Percentiles rank a stretch among this genome's conserved stretches.
Conservation (phyloP, 1,140 invertebrate species). For the Asbolus verrucosus region DNA sequence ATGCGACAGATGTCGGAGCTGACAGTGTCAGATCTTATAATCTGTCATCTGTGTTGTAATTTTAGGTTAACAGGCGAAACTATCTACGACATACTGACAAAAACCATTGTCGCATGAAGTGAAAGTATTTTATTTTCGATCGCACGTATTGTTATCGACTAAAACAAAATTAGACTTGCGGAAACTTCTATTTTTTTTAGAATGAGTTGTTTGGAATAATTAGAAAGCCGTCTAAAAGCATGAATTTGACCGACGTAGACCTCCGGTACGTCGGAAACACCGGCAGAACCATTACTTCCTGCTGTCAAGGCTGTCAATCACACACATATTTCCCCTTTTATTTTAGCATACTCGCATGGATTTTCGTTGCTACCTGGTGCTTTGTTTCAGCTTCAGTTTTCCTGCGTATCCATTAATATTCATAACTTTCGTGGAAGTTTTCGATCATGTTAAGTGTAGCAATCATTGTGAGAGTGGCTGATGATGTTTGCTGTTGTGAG, state of each 20-base stretch:
- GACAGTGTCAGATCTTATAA: no score
- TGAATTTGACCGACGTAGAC: no score
- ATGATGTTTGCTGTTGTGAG: not conserved
- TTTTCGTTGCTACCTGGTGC: constrained; percentile 6
- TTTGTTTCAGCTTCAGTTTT: not conserved
- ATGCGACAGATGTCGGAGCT: no score
- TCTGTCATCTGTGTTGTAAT: no score
- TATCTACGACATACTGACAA: no score
- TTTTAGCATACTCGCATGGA: constrained; percentile 26
- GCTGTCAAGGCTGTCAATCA: constrained; percentile 19
- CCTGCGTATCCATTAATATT: constrained; percentile 4
- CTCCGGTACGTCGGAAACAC: not conserved
- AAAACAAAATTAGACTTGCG: not conserved
- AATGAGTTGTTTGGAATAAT: no score
- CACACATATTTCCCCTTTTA: not conserved
- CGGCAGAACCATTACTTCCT: constrained; percentile 9
- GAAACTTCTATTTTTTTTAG: not conserved
- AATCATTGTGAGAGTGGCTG: not conserved
- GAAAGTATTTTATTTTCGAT: no score
- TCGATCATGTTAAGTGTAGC: constrained; percentile 11
- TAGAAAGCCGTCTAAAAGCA: no score
- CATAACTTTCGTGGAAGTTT: constrained; percentile 1
- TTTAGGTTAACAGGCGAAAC: no score
- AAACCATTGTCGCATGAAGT: no score
- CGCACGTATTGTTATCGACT: no score